Base-by-base conservation (phyloP, 2,113 vertebrate genomes). In the Cheirogaleus medius region DNA sequence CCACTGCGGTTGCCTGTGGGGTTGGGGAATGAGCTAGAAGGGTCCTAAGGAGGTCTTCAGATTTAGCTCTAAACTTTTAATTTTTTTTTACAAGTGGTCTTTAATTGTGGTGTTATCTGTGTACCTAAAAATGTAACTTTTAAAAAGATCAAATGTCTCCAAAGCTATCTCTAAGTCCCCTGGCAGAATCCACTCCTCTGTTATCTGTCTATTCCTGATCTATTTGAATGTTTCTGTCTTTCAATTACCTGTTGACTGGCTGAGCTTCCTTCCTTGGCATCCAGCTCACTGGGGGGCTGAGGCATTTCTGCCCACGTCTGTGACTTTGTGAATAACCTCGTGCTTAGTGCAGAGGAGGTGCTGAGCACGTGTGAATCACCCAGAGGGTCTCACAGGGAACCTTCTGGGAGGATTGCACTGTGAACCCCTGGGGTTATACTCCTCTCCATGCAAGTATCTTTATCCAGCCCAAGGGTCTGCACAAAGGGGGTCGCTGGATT, bases 371-470 rank as follows among this genome's bases (percentile, higher is more conserved):
- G 17, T 14, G 34, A 66, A 3, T 21, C 13, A 39, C 23, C 18
- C 6, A 0, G 71, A 49, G 17, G 32, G 21, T 20, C 52, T 87
- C 52, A 39, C 14, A 42, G n/a, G 18, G 42, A 87, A 39, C 32
- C 37, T 52, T 91, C 47, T 34, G 34, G 5, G 4, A 11, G 15
- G 66, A 63, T 9, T 42, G 29, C 3, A 6, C 49, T 23, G 18
- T 6, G 0, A 86, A 29, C 6, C 64, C 29, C 29, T 12, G 21
- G 23, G 5, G 14, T 74, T 12, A 10, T 1, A 34, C 0, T 0
- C 7, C 1, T 64, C 15, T 64, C 76, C 2, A 3, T 6, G 8
- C 1, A 66, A 21, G 11, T 17, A 0, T 25, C 44, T 47, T 47
- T 52, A 54, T 32, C 37, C 37, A 37, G 64, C 8, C 83, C 60